Conservation (phyloP, 2,797 vertebrate species). For the Zalophus californianus region DNA sequence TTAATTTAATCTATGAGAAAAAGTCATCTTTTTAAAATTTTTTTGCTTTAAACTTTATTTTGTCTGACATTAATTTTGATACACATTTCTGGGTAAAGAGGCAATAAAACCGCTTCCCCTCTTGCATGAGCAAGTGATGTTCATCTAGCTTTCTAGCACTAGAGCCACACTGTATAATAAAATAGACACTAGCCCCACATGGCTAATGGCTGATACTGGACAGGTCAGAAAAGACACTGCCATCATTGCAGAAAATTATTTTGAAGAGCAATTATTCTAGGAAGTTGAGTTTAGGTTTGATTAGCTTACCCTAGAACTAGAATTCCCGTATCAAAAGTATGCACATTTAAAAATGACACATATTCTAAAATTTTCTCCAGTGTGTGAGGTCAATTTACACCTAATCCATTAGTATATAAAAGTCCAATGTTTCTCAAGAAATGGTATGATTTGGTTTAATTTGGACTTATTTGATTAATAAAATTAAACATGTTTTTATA, state of each 20-base stretch:
- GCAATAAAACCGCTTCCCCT: not conserved
- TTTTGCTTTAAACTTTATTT: slow-evolving; percentile 7
- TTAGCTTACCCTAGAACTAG: not conserved
- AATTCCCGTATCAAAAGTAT: not conserved
- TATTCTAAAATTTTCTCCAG: slow-evolving; percentile 29
- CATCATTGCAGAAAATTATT: not conserved
- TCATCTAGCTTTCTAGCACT: not conserved
- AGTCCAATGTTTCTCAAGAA: slow-evolving; percentile 9
- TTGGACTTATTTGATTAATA: not conserved
- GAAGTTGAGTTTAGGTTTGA: not conserved
- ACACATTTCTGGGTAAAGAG: not conserved
- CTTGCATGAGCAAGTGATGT: not conserved
- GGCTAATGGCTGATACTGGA: not conserved
- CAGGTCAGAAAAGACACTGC: not conserved
- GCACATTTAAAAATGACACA: not conserved
- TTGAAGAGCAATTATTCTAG: not conserved
- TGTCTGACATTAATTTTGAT: not conserved
- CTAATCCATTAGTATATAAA: slow-evolving; percentile 34
- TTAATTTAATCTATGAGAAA: slow-evolving; percentile 6
- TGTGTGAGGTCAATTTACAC: not conserved
- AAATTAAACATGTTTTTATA: slow-evolving; percentile 24
- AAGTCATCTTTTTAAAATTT: not conserved
- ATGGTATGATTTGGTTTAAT: not conserved
- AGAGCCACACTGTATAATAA: not conserved
- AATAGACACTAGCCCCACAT: not conserved